Base-by-base conservation (phyloP, 2,888 invertebrate species). In the Yponomeuta malinellus region DNA sequence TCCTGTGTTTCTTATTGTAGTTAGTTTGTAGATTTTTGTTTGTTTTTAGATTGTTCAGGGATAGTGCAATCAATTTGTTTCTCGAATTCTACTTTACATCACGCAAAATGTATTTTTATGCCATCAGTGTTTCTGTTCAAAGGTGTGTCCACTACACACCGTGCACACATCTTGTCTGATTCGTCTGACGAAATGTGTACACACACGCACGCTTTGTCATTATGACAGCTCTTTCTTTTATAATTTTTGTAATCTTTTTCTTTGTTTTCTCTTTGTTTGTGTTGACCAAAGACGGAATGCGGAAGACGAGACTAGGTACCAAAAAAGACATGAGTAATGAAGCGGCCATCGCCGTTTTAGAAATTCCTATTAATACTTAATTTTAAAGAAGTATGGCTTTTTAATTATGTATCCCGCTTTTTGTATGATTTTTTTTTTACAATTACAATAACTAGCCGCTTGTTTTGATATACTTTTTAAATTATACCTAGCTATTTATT, bases 381-480 rank as follows among this genome's bases (percentile, higher is more conserved):
- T 81, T 79, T 78, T 76, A 78, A 78, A 80, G 81, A 79, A 78
- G 75, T 79, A 74, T 77, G 75, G 79, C 78, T 78, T 75, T 70
- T 70, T 67, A 71, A 75, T 71, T 71, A 72, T 74, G 76, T 77
- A 64, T 10, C 15, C 48, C 23, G 65, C 48, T 78, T 83, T 86
- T 82, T 81, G 78, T 83, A 78, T 81, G 75, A 75, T 78, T 78
- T 79, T 76, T 76, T 23, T 76, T 81, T 75, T 76, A 75, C 75
- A 74, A 52, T 23, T 52, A 68, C 12, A 48, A 65, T 65, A 75
- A 79, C 81, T 79, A 81, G 81, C 82, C 76, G 82, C 82, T 86
- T 84, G 81, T 88, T 88, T 88, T 80, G 84, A 87, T 84, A 83
- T 89, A 85, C 86, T 89, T 88, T 89, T 85, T 77, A 85, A 81